phyloP scores from a whole-genome alignment of 2,797 vertebrate genomes.

The Balearica regulorum region DNA sequence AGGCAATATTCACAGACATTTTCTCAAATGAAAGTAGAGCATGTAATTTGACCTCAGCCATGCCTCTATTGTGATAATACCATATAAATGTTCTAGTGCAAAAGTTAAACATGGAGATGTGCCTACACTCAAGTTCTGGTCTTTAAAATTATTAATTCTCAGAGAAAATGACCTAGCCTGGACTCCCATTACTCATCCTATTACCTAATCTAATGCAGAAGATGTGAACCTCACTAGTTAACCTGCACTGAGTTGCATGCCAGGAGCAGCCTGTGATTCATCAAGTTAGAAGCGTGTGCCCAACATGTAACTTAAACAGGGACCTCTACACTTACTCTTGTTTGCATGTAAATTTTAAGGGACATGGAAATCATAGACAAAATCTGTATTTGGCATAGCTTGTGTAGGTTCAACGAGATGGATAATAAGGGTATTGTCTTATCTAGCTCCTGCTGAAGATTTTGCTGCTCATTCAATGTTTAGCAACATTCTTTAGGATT shows the following conservation, averaged over 20 bases:
- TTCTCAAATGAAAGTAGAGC: not conserved
- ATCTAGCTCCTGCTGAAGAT: not conserved
- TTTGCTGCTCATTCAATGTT: not conserved
- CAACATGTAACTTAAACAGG: not conserved
- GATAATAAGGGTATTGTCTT: not conserved
- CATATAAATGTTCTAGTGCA: not conserved
- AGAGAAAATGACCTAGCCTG: not conserved
- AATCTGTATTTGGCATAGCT: not conserved
- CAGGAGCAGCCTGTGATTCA: not conserved
- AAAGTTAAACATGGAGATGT: not conserved
- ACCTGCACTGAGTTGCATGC: not conserved
- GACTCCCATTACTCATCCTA: not conserved
- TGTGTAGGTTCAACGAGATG: not conserved
- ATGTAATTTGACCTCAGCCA: not conserved
- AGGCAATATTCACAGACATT: not conserved
- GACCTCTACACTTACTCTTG: not conserved
- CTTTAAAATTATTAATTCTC: not conserved
- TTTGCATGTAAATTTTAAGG: not conserved
- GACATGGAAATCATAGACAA: not conserved
- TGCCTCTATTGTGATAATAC: not conserved
- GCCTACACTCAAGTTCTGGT: not conserved
- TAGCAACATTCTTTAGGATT: not conserved
- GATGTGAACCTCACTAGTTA: not conserved
- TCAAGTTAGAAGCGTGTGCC: not conserved
- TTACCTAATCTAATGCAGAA: not conserved